Evolutionary conservation across 2,113 vertebrate species (phyloP).

Genomic region (Holacanthus passer): DNA sequence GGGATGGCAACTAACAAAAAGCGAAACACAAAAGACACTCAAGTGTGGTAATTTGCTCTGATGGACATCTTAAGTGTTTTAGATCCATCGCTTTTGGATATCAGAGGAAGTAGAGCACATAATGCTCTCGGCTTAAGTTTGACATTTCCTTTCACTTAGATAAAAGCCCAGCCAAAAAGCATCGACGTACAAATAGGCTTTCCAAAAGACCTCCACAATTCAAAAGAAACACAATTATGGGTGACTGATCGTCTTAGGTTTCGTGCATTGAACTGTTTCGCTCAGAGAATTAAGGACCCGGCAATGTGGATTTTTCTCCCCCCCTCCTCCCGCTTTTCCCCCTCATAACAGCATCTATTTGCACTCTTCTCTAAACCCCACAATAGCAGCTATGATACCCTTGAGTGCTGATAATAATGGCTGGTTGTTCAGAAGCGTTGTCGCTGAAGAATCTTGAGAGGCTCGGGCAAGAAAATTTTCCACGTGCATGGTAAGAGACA

Average conservation of each 20-base stretch:
- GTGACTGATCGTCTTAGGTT: conserved; percentile 43
- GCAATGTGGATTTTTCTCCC: conserved; percentile 1
- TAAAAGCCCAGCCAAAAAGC: conserved; percentile 46
- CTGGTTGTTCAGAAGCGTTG: conserved; percentile 16
- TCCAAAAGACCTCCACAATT: conserved; percentile 34
- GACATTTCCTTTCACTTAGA: conserved; percentile 68
- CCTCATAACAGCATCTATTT: conserved; percentile 36
- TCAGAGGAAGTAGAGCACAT: conserved; percentile 59
- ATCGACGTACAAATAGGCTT: conserved; percentile 35
- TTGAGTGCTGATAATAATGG: conserved; percentile 41
- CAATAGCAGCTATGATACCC: conserved; percentile 30
- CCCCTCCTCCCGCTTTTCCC: neutral
- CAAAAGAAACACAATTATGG: conserved; percentile 53
- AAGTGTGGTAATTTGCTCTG: conserved; percentile 51
- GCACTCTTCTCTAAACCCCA: conserved; percentile 15
- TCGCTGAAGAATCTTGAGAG: conserved; percentile 34
- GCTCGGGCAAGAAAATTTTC: conserved; percentile 12
- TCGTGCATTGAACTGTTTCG: conserved; percentile 13
- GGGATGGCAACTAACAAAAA: conserved; percentile 12
- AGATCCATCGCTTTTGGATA: conserved; percentile 49
- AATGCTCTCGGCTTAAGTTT: conserved; percentile 58
- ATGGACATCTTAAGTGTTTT: conserved; percentile 51
- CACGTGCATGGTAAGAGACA: conserved; percentile 1
- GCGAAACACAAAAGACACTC: conserved; percentile 12
- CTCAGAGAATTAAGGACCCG: neutral